phyloP scores from a whole-genome alignment of 2,888 invertebrate genomes.

The Drosophila emarginata region DNA sequence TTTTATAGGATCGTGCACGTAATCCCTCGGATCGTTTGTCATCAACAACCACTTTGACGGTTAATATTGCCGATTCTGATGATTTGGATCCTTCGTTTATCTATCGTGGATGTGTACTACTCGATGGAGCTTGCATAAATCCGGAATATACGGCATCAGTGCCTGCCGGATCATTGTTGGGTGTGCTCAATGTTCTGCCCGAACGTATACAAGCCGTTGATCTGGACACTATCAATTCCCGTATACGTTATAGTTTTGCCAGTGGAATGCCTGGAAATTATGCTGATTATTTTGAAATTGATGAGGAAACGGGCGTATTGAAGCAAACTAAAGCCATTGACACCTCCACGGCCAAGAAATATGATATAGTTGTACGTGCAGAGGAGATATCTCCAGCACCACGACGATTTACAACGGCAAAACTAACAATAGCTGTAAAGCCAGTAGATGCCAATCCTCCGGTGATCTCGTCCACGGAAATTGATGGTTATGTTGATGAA shows the following conservation, averaged over 20 bases:
- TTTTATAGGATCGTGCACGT: constrained; percentile 90
- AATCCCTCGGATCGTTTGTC: constrained; percentile 90
- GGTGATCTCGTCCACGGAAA: constrained; percentile 87
- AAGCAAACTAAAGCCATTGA: constrained; percentile 92
- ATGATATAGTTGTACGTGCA: constrained; percentile 92
- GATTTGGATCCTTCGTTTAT: constrained; percentile 96
- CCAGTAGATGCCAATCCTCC: constrained; percentile 94
- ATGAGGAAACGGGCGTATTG: constrained; percentile 90
- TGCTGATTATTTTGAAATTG: constrained; percentile 91
- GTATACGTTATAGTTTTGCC: constrained; percentile 91
- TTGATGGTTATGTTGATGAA: constrained; percentile 92
- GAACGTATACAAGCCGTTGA: constrained; percentile 95
- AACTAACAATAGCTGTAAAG: constrained; percentile 90
- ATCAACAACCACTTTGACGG: constrained; percentile 92
- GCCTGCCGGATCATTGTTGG: constrained; percentile 89
- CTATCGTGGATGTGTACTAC: constrained; percentile 91
- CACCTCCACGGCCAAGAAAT: constrained; percentile 90
- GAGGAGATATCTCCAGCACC: constrained; percentile 92
- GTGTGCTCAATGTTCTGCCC: constrained; percentile 91
- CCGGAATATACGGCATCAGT: constrained; percentile 93
- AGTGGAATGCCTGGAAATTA: constrained; percentile 91
- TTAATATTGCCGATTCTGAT: constrained; percentile 93
- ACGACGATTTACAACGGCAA: constrained; percentile 91
- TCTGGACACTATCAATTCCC: constrained; percentile 93
- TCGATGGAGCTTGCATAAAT: constrained; percentile 93